These are phyloP conservation scores for Himalopsyche anomala DNA, from an alignment of 2,888 invertebrate genomes.

Conservation along the genomic window DNA sequence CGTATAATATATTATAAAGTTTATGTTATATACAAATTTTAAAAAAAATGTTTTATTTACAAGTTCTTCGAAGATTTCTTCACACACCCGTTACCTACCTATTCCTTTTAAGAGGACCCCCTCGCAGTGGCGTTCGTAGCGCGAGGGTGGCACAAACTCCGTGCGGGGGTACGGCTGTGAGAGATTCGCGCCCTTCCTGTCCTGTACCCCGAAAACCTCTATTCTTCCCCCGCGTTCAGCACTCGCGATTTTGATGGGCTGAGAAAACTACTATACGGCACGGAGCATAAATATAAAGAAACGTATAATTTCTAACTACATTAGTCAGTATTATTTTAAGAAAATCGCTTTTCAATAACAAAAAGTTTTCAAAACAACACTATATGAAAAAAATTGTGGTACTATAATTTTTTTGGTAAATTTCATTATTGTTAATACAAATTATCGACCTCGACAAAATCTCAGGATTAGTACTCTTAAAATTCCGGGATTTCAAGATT, in stretches of 20 bases:
- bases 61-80: neutral
- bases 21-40: no score
- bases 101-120: conserved; percentile 38
- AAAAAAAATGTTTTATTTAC: no score
- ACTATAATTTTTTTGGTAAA: no score
- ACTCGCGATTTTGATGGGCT: conserved; percentile 42
- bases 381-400: no score
- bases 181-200: conserved; percentile 43
- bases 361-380: no score
- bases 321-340: no score
- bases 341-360: no score
- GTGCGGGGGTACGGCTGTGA: conserved; percentile 29
- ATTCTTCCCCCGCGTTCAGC: neutral
- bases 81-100: neutral
- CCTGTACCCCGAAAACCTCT: conserved; percentile 35
- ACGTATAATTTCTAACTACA: neutral
- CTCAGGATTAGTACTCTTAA: no score
- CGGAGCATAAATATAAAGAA: neutral
- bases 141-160: conserved; percentile 45
- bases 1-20: no score
- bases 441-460: no score
- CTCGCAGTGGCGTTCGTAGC: conserved; percentile 35
- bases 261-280: conserved; percentile 17
- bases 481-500: no score
- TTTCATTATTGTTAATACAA: no score